phyloP scores from a whole-genome alignment of 2,113 vertebrate genomes.

The Piaya cayana region DNA sequence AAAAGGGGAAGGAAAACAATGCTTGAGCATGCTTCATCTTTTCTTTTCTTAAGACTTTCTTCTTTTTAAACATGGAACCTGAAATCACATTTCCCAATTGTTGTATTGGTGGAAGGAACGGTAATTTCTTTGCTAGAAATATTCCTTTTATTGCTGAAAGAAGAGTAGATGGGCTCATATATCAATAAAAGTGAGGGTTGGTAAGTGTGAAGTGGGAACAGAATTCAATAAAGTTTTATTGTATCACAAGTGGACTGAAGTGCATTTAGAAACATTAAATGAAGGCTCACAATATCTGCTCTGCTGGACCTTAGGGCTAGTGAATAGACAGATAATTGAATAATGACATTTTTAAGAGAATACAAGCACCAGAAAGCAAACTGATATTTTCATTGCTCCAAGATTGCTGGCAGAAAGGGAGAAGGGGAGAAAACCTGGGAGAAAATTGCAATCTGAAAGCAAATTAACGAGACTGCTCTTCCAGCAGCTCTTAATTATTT shows the following conservation, averaged over 20 bases:
- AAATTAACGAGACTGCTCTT: slow-evolving; percentile 7
- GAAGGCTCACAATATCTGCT: slow-evolving; percentile 39
- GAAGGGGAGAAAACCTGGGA: background rate
- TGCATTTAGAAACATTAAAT: slow-evolving; percentile 64
- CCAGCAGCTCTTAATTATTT: slow-evolving; percentile 38
- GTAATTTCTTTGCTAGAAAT: slow-evolving; percentile 33
- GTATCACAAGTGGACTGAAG: slow-evolving; percentile 45
- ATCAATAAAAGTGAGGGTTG: slow-evolving; percentile 51
- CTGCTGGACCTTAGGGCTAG: slow-evolving; percentile 30
- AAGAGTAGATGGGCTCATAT: slow-evolving; percentile 34
- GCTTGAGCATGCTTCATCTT: background rate
- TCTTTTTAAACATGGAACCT: background rate
- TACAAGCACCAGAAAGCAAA: slow-evolving; percentile 43
- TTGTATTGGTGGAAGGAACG: slow-evolving; percentile 31
- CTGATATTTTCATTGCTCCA: slow-evolving; percentile 5
- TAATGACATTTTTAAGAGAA: slow-evolving; percentile 61
- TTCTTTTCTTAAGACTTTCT: background rate
- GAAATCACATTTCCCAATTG: background rate
- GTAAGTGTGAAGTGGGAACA: slow-evolving; percentile 43
- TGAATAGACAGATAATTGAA: slow-evolving; percentile 66
- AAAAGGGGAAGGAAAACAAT: background rate
- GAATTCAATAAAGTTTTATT: slow-evolving; percentile 68
- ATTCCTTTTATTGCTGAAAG: slow-evolving; percentile 43
- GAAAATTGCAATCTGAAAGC: slow-evolving; percentile 30
- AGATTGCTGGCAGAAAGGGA: background rate